Conservation (phyloP, 2,797 vertebrate species). For the Stomatorhinus walkeri region DNA sequence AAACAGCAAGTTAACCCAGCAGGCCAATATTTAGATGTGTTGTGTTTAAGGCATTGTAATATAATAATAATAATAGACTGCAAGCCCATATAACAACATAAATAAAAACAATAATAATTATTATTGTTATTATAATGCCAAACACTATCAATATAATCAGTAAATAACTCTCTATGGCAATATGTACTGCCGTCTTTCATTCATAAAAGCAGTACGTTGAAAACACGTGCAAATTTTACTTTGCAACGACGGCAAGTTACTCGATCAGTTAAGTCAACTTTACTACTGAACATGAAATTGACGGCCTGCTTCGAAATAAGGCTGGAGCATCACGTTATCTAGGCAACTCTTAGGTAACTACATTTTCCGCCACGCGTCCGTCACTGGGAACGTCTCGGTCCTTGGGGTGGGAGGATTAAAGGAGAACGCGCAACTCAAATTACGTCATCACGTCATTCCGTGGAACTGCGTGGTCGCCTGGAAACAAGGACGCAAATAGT, state of each 20-base stretch:
- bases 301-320: not conserved
- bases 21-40: not conserved
- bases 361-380: not conserved
- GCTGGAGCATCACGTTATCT: not conserved
- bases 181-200: not conserved
- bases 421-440: not conserved
- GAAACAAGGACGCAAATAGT: constrained; percentile 23
- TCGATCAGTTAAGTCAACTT: not conserved
- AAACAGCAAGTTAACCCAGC: not conserved
- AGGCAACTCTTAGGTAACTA: not conserved
- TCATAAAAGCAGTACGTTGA: not conserved
- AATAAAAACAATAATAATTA: not conserved
- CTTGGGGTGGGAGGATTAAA: not conserved
- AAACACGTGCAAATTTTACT: not conserved
- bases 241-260: not conserved
- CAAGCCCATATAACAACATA: not conserved
- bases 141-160: not conserved
- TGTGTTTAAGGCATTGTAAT: not conserved
- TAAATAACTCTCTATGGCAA: not conserved
- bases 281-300: not conserved
- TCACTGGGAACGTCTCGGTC: not conserved
- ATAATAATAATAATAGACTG: not conserved
- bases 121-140: not conserved
- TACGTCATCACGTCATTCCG: constrained; percentile 15
- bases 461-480: constrained; percentile 21